Evolutionary conservation across 2,888 invertebrate species (phyloP), one percentile per base, ranked within the genome.

Genomic region (Caenorhabditis macrosperma): DNA sequence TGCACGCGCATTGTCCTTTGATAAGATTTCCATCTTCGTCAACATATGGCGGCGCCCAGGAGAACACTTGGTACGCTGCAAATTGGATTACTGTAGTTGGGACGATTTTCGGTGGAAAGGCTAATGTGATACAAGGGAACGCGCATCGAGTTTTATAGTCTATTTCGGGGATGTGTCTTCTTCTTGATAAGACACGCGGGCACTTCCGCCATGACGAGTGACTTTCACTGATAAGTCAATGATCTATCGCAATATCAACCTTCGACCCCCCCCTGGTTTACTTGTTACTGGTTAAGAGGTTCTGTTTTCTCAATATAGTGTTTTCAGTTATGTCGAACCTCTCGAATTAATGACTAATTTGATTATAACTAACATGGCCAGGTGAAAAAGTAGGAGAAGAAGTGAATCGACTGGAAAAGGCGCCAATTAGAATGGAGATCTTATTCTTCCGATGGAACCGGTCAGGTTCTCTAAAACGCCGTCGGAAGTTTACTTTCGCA

Each of bases 21-120:
- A n/a, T n/a, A n/a, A n/a, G n/a, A n/a, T n/a, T n/a, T n/a, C n/a
- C n/a, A n/a, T n/a, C 22, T 5, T 63, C 52, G 1, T 63, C 46
- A 3, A 17, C 54, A 20, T n/a, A 4, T 44, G 67, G 60, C 30
- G 81, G 76, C 12, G 63, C 54, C 59, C 66, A 81, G 2, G 81
- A 67, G 57, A 69, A 81, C 12, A 81, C 60, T 69, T 69, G 68
- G 50, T 76, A 75, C 10, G 71, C 80, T 80, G 71, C 22, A 79
- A 79, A 20, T 15, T 10, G 28, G 26, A 22, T 28, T 24, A 48
- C 48, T 7, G 17, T 61, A 48, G 48, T 3, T 48, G 7, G 24
- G 20, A 6, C 20, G 44, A 10, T 4, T 17, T 44, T 38, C 5
- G 33, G 33, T 33, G 10, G 33, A 38, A 38, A 10, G 12, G 38